phyloP scores from a whole-genome alignment of 2,113 vertebrate species.

The Macrotus californicus region DNA sequence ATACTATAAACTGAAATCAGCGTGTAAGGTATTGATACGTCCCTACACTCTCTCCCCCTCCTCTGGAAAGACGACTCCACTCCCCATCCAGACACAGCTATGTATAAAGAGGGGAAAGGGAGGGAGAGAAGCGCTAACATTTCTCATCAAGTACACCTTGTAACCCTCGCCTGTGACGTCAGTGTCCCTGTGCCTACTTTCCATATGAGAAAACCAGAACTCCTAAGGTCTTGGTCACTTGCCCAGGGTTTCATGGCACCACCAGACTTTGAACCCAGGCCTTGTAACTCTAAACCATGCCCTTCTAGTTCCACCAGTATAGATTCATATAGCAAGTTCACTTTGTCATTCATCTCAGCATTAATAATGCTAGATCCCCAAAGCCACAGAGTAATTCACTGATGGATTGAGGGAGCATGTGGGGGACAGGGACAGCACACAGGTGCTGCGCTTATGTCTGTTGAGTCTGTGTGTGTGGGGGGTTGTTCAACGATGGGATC shows the following conservation, averaged over 20 bases:
- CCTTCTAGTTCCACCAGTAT: background rate
- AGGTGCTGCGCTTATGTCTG: background rate
- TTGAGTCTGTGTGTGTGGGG: background rate
- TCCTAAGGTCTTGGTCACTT: background rate
- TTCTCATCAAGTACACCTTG: background rate
- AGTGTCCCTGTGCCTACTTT: background rate
- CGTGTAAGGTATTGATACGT: too few relatives aligned
- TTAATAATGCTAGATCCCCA: background rate
- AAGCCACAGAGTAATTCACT: background rate
- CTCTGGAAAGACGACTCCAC: background rate
- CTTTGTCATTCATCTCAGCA: background rate
- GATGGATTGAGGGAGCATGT: background rate
- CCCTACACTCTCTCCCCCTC: background rate
- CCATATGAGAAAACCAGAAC: background rate
- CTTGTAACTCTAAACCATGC: background rate
- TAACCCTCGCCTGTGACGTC: accelerated
- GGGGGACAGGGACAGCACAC: background rate
- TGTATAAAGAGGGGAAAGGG: background rate
- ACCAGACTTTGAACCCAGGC: background rate
- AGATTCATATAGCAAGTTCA: accelerated
- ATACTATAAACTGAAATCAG: background rate
- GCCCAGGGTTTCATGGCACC: background rate
- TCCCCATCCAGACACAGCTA: background rate
- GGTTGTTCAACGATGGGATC: background rate
- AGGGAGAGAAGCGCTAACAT: background rate